phyloP scores from a whole-genome alignment of 2,113 vertebrate species.

The Passer domesticus region DNA sequence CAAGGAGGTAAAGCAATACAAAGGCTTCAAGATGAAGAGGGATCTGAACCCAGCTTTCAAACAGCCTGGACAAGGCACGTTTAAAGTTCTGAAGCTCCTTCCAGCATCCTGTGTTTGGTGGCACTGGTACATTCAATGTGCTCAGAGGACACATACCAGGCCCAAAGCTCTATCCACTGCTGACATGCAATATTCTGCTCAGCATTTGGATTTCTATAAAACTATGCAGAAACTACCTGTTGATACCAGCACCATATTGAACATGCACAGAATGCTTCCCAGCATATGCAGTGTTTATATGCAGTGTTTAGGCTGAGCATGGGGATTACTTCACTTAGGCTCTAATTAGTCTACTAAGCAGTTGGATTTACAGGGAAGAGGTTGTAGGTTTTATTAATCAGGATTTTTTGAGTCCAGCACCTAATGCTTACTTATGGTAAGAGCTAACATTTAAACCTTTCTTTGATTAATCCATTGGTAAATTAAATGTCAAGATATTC shows the following conservation, averaged over 20 bases:
- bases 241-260: background rate
- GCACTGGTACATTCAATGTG: accelerated
- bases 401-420: background rate
- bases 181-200: background rate
- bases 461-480: background rate
- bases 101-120: background rate
- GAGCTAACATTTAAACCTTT: background rate
- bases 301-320: background rate
- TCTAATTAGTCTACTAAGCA: background rate
- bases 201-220: background rate
- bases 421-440: background rate
- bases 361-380: background rate
- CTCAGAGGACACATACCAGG: background rate
- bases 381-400: background rate
- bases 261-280: background rate
- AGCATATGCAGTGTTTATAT: background rate
- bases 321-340: background rate
- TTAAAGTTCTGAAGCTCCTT: background rate
- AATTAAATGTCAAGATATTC: background rate
- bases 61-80: background rate
- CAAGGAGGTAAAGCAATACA: background rate
- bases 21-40: background rate
- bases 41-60: background rate
- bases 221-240: background rate
- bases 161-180: background rate